A percentile compares a stretch with the other conserved stretches of the same genome.
These are phyloP conservation scores for Chaetodon trifasciatus DNA, from an alignment of 2,797 vertebrate genomes.

Conservation along the genomic window DNA sequence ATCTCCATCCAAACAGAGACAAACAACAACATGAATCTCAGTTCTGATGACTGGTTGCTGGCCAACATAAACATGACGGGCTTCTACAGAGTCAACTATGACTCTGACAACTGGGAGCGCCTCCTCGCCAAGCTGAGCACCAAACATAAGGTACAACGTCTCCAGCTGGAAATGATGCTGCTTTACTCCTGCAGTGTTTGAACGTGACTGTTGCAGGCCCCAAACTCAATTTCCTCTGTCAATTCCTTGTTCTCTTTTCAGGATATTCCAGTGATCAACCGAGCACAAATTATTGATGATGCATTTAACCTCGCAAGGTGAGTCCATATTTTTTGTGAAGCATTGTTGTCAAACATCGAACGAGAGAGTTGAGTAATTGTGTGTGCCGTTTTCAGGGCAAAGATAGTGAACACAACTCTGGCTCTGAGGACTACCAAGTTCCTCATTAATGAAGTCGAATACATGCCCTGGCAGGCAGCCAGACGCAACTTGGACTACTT, in stretches of 20 bases:
- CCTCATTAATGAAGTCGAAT: slow-evolving; percentile 82
- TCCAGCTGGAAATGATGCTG: neutral
- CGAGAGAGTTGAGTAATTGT: neutral
- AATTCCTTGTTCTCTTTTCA: slow-evolving; percentile 63
- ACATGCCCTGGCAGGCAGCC: slow-evolving; percentile 91
- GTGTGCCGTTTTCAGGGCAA: slow-evolving; percentile 81
- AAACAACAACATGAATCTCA: accelerated
- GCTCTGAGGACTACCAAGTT: slow-evolving; percentile 91
- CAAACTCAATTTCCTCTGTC: neutral
- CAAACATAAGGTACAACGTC: slow-evolving; percentile 51
- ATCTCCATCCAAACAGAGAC: slow-evolving; percentile 41
- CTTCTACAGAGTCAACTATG: slow-evolving; percentile 93
- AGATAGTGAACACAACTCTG: slow-evolving; percentile 77
- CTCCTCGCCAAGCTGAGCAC: slow-evolving; percentile 77
- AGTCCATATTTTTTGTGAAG: slow-evolving; percentile 38
- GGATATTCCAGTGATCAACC: slow-evolving; percentile 91
- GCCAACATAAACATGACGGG: slow-evolving; percentile 89
- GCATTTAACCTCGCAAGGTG: slow-evolving; percentile 94
- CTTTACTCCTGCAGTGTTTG: neutral
- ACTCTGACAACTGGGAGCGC: slow-evolving; percentile 88
- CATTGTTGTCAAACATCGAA: neutral
- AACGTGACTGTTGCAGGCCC: neutral
- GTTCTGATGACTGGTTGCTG: slow-evolving; percentile 80
- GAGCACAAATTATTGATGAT: slow-evolving; percentile 92
- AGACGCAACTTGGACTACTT: slow-evolving; percentile 86